Evolutionary conservation across 2,797 vertebrate species (phyloP).

Genomic region (Distichodus sexfasciatus): DNA sequence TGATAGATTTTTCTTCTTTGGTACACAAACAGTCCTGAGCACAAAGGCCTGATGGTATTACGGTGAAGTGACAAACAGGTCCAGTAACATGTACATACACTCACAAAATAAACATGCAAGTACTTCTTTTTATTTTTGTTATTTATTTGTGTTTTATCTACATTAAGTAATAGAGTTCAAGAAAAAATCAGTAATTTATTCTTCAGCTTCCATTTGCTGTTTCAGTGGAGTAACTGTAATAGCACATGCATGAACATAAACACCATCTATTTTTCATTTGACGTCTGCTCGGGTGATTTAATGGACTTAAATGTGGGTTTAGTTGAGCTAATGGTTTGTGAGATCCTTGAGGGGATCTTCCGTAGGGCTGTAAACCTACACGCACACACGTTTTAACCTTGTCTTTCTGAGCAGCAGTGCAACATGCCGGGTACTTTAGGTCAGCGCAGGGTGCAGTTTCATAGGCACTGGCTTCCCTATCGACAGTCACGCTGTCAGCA

Average conservation of each 20-base stretch:
- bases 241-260: too few relatives aligned
- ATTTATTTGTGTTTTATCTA: constrained; percentile 17
- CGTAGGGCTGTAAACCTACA: neutral
- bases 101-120: neutral
- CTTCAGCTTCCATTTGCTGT: too few relatives aligned
- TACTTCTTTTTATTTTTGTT: neutral
- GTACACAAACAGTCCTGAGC: constrained; percentile 9
- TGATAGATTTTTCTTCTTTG: neutral
- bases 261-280: too few relatives aligned
- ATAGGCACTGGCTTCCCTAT: constrained; percentile 40
- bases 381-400: neutral
- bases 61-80: neutral
- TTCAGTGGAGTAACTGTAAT: neutral
- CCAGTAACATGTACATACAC: neutral
- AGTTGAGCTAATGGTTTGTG: neutral
- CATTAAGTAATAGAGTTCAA: constrained; percentile 4
- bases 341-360: neutral
- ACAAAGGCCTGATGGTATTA: constrained; percentile 9
- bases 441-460: constrained; percentile 48
- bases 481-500: constrained; percentile 55
- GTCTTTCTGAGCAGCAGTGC: neutral
- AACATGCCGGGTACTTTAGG: constrained; percentile 10
- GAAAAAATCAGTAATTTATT: neutral
- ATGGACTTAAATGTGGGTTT: neutral
- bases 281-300: too few relatives aligned